Conservation (phyloP, 1,140 invertebrate genomes). For the Calephelis virginiensis region DNA sequence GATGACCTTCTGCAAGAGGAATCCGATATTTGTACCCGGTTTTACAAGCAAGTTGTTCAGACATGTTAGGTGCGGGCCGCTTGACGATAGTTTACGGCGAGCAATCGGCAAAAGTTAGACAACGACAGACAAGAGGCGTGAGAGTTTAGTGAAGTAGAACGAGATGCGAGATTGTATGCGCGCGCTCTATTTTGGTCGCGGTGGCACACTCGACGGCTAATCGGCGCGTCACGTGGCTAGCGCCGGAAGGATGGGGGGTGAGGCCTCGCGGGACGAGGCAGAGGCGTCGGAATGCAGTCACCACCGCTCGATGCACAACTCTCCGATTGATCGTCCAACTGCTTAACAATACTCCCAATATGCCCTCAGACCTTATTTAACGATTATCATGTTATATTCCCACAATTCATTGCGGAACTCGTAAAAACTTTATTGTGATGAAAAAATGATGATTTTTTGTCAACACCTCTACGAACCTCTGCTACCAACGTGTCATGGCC, state of each 20-base stretch:
- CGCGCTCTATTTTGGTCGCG: constrained; percentile 74
- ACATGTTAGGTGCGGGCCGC: constrained; percentile 26
- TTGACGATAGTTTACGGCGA: constrained; percentile 34
- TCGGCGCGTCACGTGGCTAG: constrained; percentile 73
- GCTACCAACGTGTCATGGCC: neutral
- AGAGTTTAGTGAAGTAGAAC: constrained; percentile 64
- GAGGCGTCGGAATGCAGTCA: constrained; percentile 74
- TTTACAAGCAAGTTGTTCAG: constrained; percentile 20
- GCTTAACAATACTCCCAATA: constrained; percentile 37
- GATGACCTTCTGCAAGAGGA: constrained; percentile 15
- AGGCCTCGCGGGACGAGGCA: constrained; percentile 55
- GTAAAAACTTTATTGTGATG: neutral
- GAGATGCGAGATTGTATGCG: constrained; percentile 66
- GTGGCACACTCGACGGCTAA: constrained; percentile 73
- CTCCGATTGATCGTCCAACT: constrained; percentile 69
- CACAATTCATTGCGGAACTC: constrained; percentile 9
- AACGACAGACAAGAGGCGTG: constrained; percentile 52
- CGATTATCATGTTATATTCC: constrained; percentile 20
- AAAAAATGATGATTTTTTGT: neutral
- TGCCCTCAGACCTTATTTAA: constrained; percentile 25
- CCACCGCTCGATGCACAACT: constrained; percentile 67
- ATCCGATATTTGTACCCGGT: constrained; percentile 15
- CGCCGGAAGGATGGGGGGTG: constrained; percentile 72
- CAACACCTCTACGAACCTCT: neutral
- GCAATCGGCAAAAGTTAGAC: constrained; percentile 45